Evolutionary conservation across 2,113 vertebrate species (phyloP), one percentile per base, ranked within the genome.

Genomic region (Sceloporus tristichus): DNA sequence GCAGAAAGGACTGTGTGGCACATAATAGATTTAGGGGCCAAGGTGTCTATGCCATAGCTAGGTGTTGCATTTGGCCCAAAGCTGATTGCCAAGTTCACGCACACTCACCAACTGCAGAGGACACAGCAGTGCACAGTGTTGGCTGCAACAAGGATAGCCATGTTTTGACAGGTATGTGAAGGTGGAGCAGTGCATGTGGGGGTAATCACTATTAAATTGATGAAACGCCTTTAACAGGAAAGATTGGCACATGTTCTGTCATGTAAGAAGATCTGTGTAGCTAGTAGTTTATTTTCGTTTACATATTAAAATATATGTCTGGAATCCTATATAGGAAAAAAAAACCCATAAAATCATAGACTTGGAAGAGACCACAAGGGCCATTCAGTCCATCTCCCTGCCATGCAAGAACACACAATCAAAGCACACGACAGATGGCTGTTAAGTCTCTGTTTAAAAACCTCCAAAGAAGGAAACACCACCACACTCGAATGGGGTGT

Each of bases 11-110:
- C 81, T 99, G 98, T 0, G 92, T 97, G 18, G 98, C 98, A 40
- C 87, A 93, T 85, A 97, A 84, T 0, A 92, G 96, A 0, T 90
- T 91, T 9, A 88, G 93, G 0, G 97, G 96, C 7, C 85, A 88
- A 65, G 97, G 97, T 0, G 97, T 98, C 91, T 96, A 96, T 0
- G 98, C 98, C 0, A 88, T 98, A 2, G 98, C 98, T 29, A 96
- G 98, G 54, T 99, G 98, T 94, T 99, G 98, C 85, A 95, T 95
- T 0, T 94, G 94, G 79, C 95, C 94, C 13, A 92, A 85, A 34
- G 95, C 95, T 25, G 92, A 62, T 87, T 98, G 98, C 87, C 93
- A 88, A 5, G 84, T 95, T 91, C 89, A 90, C 0, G 14, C 87
- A 29, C 88, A 95, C 84, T 85, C 93, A 4, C 25, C 78, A 0